These are phyloP conservation scores for Hylomyscus alleni DNA, from an alignment of 2,797 vertebrate species.

Conservation along the genomic window DNA sequence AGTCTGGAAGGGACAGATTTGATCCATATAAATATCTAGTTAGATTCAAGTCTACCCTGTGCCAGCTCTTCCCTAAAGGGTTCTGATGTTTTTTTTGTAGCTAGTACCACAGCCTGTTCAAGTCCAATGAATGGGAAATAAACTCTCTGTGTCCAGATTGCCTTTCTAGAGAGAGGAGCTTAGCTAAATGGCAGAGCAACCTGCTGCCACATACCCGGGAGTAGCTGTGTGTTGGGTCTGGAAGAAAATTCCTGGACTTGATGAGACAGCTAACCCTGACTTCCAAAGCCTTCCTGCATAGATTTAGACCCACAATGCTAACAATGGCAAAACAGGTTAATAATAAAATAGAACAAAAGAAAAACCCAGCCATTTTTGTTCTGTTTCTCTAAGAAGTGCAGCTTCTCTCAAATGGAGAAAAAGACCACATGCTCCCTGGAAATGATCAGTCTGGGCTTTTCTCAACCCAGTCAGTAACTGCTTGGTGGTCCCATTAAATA, in stretches of 20 bases:
- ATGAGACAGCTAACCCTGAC: neutral
- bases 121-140: neutral
- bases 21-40: neutral
- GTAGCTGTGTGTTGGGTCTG: neutral
- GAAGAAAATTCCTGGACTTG: neutral
- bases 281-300: neutral
- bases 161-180: constrained; percentile 16
- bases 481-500: neutral
- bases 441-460: neutral
- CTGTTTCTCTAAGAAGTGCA: neutral
- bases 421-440: neutral
- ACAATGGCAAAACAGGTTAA: neutral
- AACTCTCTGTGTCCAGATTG: neutral
- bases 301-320: neutral
- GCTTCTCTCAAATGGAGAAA: neutral
- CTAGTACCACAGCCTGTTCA: neutral
- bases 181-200: neutral
- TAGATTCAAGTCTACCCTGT: neutral
- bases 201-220: neutral
- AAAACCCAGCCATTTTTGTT: neutral
- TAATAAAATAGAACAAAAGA: constrained; percentile 18
- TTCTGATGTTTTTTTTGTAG: neutral
- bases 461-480: neutral
- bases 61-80: neutral
- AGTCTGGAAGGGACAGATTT: neutral